These are phyloP conservation scores for Hipposideros larvatus DNA, from an alignment of 2,797 vertebrate genomes.

Conservation along the genomic window DNA sequence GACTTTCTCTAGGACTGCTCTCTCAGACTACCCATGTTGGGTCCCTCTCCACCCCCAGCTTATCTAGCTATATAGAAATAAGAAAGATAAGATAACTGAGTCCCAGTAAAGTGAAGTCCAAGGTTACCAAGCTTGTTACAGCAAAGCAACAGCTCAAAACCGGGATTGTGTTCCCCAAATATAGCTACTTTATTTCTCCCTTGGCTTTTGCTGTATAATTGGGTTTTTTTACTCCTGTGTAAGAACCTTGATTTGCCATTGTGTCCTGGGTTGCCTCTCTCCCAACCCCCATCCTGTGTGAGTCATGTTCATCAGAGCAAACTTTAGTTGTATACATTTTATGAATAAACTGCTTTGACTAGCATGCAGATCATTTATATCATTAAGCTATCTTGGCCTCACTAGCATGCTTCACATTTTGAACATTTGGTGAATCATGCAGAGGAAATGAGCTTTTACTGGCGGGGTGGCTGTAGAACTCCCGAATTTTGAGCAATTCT, in stretches of 20 bases:
- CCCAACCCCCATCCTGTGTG: neutral
- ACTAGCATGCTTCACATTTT: neutral
- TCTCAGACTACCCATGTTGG: neutral
- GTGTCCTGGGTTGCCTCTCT: neutral
- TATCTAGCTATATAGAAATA: neutral
- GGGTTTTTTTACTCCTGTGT: neutral
- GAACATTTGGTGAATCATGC: neutral
- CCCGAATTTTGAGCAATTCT: neutral
- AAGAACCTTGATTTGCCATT: conserved; percentile 1
- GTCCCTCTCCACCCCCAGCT: neutral
- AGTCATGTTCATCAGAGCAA: conserved; percentile 23
- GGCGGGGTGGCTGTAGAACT: neutral
- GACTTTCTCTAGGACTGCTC: neutral
- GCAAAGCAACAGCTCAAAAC: neutral
- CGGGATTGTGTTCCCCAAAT: neutral
- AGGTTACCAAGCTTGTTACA: neutral
- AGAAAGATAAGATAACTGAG: conserved; percentile 21
- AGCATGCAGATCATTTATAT: neutral
- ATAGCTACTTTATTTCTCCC: neutral
- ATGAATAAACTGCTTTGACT: neutral
- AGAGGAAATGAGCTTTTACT: conserved; percentile 22
- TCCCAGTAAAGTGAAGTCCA: conserved; percentile 25
- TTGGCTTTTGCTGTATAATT: neutral
- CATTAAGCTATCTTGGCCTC: neutral
- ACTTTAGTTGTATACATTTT: neutral